phyloP scores from a whole-genome alignment of 2,113 vertebrate genomes.

The Deroptyus accipitrinus region DNA sequence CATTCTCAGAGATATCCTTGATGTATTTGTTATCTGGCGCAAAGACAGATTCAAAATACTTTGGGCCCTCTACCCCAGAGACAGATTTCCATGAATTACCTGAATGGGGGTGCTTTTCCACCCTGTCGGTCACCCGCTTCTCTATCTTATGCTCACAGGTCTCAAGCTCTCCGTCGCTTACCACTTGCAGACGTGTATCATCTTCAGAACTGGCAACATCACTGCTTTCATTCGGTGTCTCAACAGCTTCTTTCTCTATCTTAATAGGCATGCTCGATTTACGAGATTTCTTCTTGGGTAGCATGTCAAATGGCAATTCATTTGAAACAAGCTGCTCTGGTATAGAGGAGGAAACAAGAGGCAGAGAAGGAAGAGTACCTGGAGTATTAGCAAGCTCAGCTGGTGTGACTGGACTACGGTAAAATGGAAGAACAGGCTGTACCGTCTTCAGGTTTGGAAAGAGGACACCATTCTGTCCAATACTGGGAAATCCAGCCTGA shows the following conservation, averaged over 20 bases:
- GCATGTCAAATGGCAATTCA: slow-evolving; percentile 75
- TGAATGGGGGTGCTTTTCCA: slow-evolving; percentile 53
- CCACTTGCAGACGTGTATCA: slow-evolving; percentile 71
- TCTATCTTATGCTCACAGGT: slow-evolving; percentile 63
- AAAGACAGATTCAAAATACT: slow-evolving; percentile 54
- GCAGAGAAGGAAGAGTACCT: slow-evolving; percentile 89
- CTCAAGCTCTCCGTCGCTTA: slow-evolving; percentile 73
- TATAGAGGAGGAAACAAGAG: slow-evolving; percentile 88
- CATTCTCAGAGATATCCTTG: slow-evolving; percentile 64
- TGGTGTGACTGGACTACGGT: slow-evolving; percentile 90
- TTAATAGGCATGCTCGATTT: slow-evolving; percentile 99
- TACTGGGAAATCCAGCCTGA: slow-evolving; percentile 75
- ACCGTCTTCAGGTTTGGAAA: slow-evolving; percentile 96
- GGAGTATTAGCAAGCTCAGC: slow-evolving; percentile 94
- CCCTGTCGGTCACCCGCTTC: slow-evolving; percentile 21
- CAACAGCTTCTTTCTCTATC: slow-evolving; percentile 89
- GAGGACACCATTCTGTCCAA: slow-evolving; percentile 87
- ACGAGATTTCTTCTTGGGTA: slow-evolving; percentile 98
- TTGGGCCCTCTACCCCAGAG: slow-evolving; percentile 60
- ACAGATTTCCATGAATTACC: slow-evolving; percentile 56
- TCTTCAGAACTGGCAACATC: slow-evolving; percentile 83
- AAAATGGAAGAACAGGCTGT: slow-evolving; percentile 95
- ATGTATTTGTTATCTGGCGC: slow-evolving; percentile 45
- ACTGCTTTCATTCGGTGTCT: slow-evolving; percentile 70
- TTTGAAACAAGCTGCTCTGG: slow-evolving; percentile 78